phyloP scores from a whole-genome alignment of 2,797 vertebrate genomes.

The Brachymystax lenok region DNA sequence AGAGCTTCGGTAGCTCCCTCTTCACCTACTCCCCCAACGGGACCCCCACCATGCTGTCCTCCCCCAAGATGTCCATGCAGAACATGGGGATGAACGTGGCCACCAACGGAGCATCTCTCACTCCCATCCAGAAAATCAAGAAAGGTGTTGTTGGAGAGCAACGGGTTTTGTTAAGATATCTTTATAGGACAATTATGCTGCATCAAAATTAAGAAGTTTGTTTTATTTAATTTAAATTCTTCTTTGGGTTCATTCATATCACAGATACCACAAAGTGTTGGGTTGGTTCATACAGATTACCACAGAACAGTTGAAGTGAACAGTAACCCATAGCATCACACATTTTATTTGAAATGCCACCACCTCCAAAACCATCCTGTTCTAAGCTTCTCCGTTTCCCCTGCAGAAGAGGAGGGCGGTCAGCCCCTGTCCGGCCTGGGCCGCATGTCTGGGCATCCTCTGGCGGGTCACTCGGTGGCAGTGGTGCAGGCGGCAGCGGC shows the following conservation, averaged over 20 bases:
- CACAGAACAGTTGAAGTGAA: background rate
- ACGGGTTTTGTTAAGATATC: background rate
- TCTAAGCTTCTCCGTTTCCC: background rate
- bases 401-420: conserved; percentile 84
- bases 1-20: conserved; percentile 90
- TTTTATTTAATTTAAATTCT: background rate
- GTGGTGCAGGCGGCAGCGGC: conserved; percentile 80
- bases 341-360: no score
- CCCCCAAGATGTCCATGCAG: conserved; percentile 84
- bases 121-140: conserved; percentile 88
- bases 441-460: conserved; percentile 74
- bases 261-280: background rate
- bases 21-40: conserved; percentile 91
- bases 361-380: background rate
- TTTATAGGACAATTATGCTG: background rate
- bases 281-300: background rate
- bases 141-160: conserved; percentile 79
- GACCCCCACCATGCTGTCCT: conserved; percentile 88
- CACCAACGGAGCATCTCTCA: conserved; percentile 85
- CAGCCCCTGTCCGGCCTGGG: conserved; percentile 69
- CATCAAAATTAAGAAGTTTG: background rate
- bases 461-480: conserved; percentile 83
- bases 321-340: background rate
- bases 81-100: conserved; percentile 75
- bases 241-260: background rate